phyloP scores from a whole-genome alignment of 2,113 vertebrate species.

The Scalopus aquaticus region DNA sequence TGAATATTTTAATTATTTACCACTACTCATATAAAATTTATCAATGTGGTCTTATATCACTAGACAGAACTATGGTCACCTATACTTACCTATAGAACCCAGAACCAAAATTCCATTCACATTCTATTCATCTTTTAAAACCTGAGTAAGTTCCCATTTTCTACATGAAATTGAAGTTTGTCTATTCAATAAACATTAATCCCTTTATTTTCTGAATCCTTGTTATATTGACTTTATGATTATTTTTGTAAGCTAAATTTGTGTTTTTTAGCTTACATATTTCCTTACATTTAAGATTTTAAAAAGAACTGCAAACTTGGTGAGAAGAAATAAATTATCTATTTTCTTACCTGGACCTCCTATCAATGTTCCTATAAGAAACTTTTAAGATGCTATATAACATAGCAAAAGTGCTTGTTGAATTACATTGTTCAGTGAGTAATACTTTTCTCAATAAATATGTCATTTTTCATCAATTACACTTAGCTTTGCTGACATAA shows the following conservation, averaged over 20 bases:
- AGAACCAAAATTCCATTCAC: background rate
- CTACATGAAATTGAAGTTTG: background rate
- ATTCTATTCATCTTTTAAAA: background rate
- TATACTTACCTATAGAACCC: background rate
- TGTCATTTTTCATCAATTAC: background rate
- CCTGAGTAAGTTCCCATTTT: background rate
- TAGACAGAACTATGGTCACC: background rate
- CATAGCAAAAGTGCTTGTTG: background rate
- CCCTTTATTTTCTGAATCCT: background rate
- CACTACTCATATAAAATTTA: background rate
- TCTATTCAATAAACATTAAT: background rate
- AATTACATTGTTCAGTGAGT: background rate
- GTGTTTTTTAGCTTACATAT: background rate
- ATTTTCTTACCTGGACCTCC: background rate
- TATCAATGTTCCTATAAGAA: background rate
- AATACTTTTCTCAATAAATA: slow-evolving; percentile 5
- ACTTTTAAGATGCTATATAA: background rate
- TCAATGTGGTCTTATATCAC: background rate
- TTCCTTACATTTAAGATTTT: background rate
- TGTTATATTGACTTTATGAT: background rate
- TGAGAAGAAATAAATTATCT: background rate
- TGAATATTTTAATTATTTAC: background rate
- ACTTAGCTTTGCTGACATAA: background rate
- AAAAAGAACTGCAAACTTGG: background rate
- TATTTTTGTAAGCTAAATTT: background rate